phyloP scores from a whole-genome alignment of 2,113 vertebrate species.

The Ctenomys sociabilis region DNA sequence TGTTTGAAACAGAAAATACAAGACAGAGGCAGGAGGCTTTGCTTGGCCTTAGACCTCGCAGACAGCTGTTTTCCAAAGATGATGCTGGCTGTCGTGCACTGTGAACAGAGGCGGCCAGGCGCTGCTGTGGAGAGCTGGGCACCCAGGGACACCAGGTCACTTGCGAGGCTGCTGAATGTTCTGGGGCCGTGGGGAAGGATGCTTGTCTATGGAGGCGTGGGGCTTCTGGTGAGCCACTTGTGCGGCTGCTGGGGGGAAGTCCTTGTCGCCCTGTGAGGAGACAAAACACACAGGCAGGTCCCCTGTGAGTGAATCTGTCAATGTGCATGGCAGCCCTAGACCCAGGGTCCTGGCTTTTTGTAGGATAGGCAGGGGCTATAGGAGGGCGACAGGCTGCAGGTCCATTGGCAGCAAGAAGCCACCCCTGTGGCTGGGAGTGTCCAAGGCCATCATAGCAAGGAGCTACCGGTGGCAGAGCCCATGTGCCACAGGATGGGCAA shows the following conservation, averaged over 20 bases:
- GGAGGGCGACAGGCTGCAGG: fast-evolving
- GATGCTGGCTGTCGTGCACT: neutral
- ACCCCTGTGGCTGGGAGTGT: neutral
- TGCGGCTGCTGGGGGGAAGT: slow-evolving; percentile 97
- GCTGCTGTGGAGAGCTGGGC: neutral
- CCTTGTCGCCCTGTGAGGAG: slow-evolving; percentile 93
- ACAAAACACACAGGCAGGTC: neutral
- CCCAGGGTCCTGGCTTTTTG: neutral
- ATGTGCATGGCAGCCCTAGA: fast-evolving
- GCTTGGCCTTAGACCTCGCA: slow-evolving; percentile 30
- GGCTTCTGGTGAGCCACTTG: slow-evolving; percentile 99
- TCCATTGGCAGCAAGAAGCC: neutral
- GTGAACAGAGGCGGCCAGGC: fast-evolving
- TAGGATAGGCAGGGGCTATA: fast-evolving
- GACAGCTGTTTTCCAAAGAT: neutral
- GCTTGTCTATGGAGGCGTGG: slow-evolving; percentile 94
- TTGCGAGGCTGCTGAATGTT: slow-evolving; percentile 99
- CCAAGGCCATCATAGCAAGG: neutral
- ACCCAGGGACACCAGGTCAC: slow-evolving; percentile 82
- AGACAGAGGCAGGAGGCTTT: slow-evolving; percentile 65
- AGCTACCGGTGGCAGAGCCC: fast-evolving
- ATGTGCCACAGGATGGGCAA: fast-evolving
- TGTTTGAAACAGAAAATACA: slow-evolving; percentile 61
- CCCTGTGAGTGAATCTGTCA: fast-evolving
- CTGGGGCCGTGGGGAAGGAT: slow-evolving; percentile 89